Conservation (phyloP, 2,888 invertebrate genomes). For the Synergus umbraculus region DNA sequence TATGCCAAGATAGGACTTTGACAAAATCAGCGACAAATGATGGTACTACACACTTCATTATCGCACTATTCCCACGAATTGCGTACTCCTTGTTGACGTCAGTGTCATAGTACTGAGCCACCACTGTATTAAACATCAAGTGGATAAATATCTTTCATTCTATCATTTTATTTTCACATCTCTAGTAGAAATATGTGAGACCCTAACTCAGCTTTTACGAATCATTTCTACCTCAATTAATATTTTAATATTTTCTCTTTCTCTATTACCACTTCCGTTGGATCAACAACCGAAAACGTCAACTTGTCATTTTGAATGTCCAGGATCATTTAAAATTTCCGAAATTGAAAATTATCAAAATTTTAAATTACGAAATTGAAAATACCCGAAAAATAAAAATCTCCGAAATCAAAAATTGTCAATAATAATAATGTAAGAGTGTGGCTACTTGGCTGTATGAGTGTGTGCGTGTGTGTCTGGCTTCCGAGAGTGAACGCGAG, state of each 20-base stretch:
- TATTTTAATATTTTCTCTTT: background rate
- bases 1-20: slow-evolving; percentile 91
- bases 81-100: slow-evolving; percentile 94
- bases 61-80: slow-evolving; percentile 92
- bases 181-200: background rate
- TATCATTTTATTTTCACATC: background rate
- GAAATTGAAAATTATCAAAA: too few relatives aligned
- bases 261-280: background rate
- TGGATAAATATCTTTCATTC: background rate
- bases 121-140: slow-evolving; percentile 79
- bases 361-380: too few relatives aligned
- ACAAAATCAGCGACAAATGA: slow-evolving; percentile 96
- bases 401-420: too few relatives aligned
- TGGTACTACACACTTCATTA: slow-evolving; percentile 93
- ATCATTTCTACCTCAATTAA: background rate
- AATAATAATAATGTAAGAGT: too few relatives aligned
- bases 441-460: too few relatives aligned
- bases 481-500: too few relatives aligned
- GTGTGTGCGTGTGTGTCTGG: too few relatives aligned
- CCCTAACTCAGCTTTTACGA: background rate
- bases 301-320: too few relatives aligned
- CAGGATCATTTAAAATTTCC: too few relatives aligned
- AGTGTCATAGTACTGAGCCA: slow-evolving; percentile 89
- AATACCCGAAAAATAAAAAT: too few relatives aligned
- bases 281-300: too few relatives aligned